These are phyloP conservation scores for Arenaria interpres DNA, from an alignment of 2,113 vertebrate species.

Conservation along the genomic window DNA sequence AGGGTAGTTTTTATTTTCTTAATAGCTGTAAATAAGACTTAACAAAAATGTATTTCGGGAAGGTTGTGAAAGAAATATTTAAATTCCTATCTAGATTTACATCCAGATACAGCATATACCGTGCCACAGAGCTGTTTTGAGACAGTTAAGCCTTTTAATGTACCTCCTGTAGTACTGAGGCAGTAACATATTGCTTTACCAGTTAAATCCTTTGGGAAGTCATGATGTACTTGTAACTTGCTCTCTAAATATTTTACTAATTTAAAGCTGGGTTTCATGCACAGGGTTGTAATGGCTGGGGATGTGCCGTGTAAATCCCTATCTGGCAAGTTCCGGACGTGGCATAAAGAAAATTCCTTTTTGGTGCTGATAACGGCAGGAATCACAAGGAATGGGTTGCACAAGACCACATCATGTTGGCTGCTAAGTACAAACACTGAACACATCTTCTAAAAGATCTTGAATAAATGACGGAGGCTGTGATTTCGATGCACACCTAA, in stretches of 20 bases:
- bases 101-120: not conserved
- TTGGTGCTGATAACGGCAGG: conserved; percentile 43
- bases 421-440: not conserved
- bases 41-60: conserved; percentile 41
- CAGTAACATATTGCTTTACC: conserved; percentile 49
- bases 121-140: conserved; percentile 39
- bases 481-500: not conserved
- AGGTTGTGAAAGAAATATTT: conserved; percentile 51
- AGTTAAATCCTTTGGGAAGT: conserved; percentile 43
- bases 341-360: conserved; percentile 36
- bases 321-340: not conserved
- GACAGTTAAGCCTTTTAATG: conserved; percentile 47
- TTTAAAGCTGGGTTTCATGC: conserved; percentile 39
- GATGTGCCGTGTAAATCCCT: conserved; percentile 33
- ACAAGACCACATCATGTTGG: not conserved
- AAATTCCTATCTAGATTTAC: conserved; percentile 19
- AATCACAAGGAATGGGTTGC: conserved; percentile 1
- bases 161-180: conserved; percentile 17
- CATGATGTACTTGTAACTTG: not conserved
- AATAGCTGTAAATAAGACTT: conserved; percentile 61
- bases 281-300: conserved; percentile 33
- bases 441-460: not conserved
- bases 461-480: not conserved
- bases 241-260: conserved; percentile 45
- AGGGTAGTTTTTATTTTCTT: conserved; percentile 63